These are phyloP conservation scores for Malthinus seriepunctatus DNA, from an alignment of 2,888 invertebrate genomes.

Conservation along the genomic window DNA sequence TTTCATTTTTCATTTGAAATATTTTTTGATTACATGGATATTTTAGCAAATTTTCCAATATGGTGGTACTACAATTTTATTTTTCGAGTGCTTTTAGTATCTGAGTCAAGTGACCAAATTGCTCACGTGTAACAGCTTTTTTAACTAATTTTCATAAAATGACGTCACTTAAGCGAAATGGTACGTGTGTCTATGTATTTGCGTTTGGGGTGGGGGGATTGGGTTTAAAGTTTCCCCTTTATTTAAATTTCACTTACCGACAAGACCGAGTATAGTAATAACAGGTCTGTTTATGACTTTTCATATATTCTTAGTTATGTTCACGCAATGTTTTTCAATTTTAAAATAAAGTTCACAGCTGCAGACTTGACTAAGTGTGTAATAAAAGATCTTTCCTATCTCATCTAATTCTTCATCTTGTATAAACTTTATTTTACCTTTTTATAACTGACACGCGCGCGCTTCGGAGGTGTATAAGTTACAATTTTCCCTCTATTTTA, in stretches of 20 bases:
- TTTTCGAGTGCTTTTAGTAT: too few species aligned
- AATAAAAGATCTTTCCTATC: conserved; percentile 42
- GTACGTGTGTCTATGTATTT: too few species aligned
- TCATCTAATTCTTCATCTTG: conserved; percentile 27
- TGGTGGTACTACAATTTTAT: too few species aligned
- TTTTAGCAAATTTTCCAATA: too few species aligned
- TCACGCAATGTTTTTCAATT: conserved; percentile 53
- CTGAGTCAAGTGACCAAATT: too few species aligned
- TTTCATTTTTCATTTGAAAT: too few species aligned
- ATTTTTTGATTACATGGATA: too few species aligned
- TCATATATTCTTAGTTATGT: conserved; percentile 44
- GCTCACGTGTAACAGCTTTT: too few species aligned
- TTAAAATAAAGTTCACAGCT: conserved; percentile 45
- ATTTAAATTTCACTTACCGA: conserved; percentile 42
- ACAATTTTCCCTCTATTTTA: background rate
- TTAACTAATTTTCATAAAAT: too few species aligned
- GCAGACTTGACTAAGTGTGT: conserved; percentile 46
- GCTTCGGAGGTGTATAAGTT: background rate
- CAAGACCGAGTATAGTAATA: conserved; percentile 31
- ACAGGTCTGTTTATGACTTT: conserved; percentile 46
- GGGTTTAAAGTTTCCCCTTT: too few species aligned
- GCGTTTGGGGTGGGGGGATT: too few species aligned
- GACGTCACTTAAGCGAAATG: too few species aligned
- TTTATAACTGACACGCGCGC: conserved; percentile 28
- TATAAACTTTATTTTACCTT: conserved; percentile 22